A percentile compares a stretch with the other conserved stretches of the same genome.
Conservation (phyloP, 2,113 vertebrate species). For the Macrotus californicus region DNA sequence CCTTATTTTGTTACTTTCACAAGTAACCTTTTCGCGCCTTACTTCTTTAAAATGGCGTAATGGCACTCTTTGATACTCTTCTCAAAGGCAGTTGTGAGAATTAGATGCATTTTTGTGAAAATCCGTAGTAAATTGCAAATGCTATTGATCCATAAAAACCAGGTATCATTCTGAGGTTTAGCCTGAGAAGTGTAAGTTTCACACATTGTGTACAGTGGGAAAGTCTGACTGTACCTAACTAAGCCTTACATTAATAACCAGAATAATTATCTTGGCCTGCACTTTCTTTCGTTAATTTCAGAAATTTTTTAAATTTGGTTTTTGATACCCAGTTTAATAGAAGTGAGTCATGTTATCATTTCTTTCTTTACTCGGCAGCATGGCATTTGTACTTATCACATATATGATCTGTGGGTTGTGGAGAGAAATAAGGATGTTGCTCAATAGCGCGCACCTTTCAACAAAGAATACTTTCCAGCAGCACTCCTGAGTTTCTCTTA, state of each 20-base stretch:
- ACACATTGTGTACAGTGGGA: neutral
- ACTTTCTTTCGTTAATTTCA: slow-evolving; percentile 47
- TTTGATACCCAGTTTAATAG: slow-evolving; percentile 25
- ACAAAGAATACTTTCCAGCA: neutral
- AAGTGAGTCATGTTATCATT: slow-evolving; percentile 11
- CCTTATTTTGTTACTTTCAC: neutral
- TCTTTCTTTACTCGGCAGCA: neutral
- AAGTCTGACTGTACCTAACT: slow-evolving; percentile 8
- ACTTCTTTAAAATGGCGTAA: neutral
- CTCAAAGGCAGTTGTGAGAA: slow-evolving; percentile 17
- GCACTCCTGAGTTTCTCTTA: neutral
- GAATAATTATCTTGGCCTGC: neutral
- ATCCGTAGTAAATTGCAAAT: neutral
- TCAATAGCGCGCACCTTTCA: neutral
- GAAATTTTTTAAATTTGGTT: slow-evolving; percentile 14
- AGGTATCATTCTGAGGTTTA: slow-evolving; percentile 17
- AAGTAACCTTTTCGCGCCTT: neutral
- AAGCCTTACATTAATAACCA: slow-evolving; percentile 24
- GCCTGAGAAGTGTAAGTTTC: neutral
- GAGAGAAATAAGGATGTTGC: slow-evolving; percentile 15
- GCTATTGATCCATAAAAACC: neutral
- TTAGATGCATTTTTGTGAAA: slow-evolving; percentile 33
- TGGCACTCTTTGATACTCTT: neutral
- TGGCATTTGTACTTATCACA: neutral
- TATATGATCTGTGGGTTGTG: neutral